Evolutionary conservation across 2,888 invertebrate species (phyloP).

Genomic region (Xanthia togata): DNA sequence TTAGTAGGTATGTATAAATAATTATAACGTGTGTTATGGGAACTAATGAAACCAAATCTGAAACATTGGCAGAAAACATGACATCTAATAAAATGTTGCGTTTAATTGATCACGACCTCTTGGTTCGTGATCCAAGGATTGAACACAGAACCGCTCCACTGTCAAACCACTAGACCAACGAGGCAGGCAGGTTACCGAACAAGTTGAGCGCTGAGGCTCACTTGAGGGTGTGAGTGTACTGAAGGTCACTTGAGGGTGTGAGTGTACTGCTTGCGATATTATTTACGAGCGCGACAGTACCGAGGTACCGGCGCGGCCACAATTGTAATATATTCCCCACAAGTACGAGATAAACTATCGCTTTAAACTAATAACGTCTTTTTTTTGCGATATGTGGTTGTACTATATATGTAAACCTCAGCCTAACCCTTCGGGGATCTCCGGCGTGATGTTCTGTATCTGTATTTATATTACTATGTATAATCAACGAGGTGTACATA

Average conservation of each 20-base stretch:
- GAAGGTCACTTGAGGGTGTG: conserved; percentile 8
- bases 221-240: no score
- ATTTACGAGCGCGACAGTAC: conserved; percentile 16
- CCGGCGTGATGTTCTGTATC: no score
- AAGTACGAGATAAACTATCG: no score
- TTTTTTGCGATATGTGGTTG: no score
- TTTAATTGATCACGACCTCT: not conserved
- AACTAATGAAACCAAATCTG: not conserved
- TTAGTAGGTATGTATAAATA: no score
- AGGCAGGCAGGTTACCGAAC: not conserved
- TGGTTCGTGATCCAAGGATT: no score
- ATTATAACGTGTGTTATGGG: not conserved
- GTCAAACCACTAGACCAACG: no score
- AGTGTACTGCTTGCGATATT: conserved; percentile 12
- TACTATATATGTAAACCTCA: no score
- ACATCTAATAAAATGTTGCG: not conserved
- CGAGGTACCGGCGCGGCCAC: not conserved
- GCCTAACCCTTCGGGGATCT: no score
- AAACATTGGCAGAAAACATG: not conserved
- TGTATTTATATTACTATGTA: no score
- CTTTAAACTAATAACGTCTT: no score
- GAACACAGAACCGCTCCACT: not conserved
- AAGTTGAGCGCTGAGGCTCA: not conserved
- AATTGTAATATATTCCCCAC: not conserved
- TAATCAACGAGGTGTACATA: no score